Base-by-base conservation (phyloP, 2,888 invertebrate genomes). In the Dryocosmus kuriphilus region DNA sequence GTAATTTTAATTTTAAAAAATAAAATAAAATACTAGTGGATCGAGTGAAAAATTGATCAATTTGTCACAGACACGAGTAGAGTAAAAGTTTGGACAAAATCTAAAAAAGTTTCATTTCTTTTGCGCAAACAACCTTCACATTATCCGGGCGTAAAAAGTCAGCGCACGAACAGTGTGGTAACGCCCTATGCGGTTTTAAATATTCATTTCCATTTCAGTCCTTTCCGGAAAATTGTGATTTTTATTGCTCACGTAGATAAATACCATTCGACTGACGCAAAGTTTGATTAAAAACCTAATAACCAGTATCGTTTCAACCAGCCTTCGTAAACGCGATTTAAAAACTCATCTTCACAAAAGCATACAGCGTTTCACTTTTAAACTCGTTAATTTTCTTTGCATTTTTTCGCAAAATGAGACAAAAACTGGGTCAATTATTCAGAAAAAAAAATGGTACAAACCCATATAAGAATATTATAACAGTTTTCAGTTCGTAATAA, bases 171-270 rank as follows among this genome's bases (percentile, higher is more conserved):
- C 27, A 41, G 7, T 41, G 16, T 14, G 14, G 24, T 16, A 46
- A 46, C 1, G 14, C 14, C 9, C 22, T 63, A 65, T 65, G 41
- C 19, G 27, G 16, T 41, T 41, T 41, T 41, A 65, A 65, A 65
- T 24, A 65, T 63, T 63, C 63, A 63, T 35, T 63, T 63, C 38
- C 38, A 35, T 63, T 63, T 38, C 38, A 63, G 22, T 35, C 63
- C 24, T 63, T 63, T 11, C 22, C 63, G 35, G 32, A 22, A 63
- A 63, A 63, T 57, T 22, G 35, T 63, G 5, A 9, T 63, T 63
- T 38, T 38, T 62, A 62, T 63, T 63, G 22, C 9, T 9, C 6
- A n/a, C 35, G 22, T n/a, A 22, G 57, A 57, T 57, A 24, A 57
- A 57, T 24, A 24, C 3, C 57, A 57, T 57, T 57, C 57, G 22